Conservation (phyloP, 2,797 vertebrate species). For the Mormyrops boulengeri region DNA sequence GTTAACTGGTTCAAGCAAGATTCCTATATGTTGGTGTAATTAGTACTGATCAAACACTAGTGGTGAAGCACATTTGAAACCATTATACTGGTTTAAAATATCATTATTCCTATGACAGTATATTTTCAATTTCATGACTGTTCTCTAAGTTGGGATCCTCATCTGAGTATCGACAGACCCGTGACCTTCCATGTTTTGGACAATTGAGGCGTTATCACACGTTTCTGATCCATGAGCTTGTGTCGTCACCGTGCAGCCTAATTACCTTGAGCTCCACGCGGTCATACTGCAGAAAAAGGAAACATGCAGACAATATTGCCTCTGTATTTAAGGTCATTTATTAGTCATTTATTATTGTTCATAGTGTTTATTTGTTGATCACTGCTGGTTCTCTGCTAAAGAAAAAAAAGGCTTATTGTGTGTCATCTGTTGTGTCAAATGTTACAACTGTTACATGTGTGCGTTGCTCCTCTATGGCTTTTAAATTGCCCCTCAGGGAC, state of each 20-base stretch:
- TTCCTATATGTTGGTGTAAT: not conserved
- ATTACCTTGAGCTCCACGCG: slow-evolving; percentile 1
- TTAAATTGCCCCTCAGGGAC: too few species aligned
- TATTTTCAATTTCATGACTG: not conserved
- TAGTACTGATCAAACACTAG: not conserved
- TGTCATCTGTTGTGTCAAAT: too few species aligned
- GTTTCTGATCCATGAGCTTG: not conserved
- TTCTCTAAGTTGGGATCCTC: not conserved
- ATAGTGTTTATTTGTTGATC: too few species aligned
- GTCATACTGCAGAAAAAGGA: slow-evolving; percentile 5
- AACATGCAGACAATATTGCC: not conserved
- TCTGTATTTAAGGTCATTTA: too few species aligned
- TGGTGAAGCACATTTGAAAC: not conserved
- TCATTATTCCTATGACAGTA: not conserved
- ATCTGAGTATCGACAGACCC: not conserved
- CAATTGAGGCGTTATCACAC: not conserved
- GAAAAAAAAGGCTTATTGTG: too few species aligned
- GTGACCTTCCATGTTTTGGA: not conserved
- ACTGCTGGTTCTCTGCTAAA: too few species aligned
- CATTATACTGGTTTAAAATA: not conserved
- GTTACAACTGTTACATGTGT: too few species aligned
- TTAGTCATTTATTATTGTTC: too few species aligned
- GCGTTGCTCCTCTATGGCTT: too few species aligned
- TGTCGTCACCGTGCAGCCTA: not conserved
- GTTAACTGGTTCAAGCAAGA: not conserved